These are phyloP conservation scores for Chiloscyllium punctatum DNA, from an alignment of 2,797 vertebrate genomes.

Conservation along the genomic window DNA sequence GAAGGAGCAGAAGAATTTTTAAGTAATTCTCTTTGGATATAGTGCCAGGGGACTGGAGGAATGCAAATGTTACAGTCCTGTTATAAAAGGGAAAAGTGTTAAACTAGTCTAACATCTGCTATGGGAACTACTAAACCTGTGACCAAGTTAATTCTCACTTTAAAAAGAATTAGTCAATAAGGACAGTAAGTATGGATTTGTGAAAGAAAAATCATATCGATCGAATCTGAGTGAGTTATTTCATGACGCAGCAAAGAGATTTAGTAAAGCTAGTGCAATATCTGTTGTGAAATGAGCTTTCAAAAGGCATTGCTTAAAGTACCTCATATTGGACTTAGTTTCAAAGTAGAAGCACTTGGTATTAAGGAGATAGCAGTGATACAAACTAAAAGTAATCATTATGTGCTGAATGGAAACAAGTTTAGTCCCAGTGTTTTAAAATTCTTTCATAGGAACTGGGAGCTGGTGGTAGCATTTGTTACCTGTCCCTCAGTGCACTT, in stretches of 20 bases:
- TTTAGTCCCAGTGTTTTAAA: background rate
- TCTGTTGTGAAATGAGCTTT: background rate
- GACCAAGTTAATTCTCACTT: background rate
- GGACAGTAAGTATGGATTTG: background rate
- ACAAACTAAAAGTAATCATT: background rate
- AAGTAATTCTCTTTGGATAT: background rate
- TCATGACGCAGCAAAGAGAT: background rate
- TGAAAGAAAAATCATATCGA: background rate
- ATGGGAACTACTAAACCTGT: background rate
- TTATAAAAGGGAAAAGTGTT: background rate
- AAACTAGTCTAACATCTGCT: background rate
- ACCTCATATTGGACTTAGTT: background rate
- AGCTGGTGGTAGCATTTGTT: too few relatives aligned
- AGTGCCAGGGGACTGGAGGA: background rate
- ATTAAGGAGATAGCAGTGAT: background rate
- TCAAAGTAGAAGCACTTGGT: background rate
- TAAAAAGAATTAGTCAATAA: background rate
- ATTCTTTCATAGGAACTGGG: too few relatives aligned
- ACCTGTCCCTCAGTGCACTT: too few relatives aligned
- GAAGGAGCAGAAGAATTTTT: too few relatives aligned
- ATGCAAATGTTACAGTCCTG: background rate
- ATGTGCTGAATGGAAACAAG: background rate
- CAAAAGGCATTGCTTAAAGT: background rate
- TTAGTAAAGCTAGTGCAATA: background rate
- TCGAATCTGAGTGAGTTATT: background rate